A percentile compares a stretch with the other conserved stretches of the same genome.
Conservation (phyloP, 1,140 invertebrate genomes). For the Drosophila ohnishii region DNA sequence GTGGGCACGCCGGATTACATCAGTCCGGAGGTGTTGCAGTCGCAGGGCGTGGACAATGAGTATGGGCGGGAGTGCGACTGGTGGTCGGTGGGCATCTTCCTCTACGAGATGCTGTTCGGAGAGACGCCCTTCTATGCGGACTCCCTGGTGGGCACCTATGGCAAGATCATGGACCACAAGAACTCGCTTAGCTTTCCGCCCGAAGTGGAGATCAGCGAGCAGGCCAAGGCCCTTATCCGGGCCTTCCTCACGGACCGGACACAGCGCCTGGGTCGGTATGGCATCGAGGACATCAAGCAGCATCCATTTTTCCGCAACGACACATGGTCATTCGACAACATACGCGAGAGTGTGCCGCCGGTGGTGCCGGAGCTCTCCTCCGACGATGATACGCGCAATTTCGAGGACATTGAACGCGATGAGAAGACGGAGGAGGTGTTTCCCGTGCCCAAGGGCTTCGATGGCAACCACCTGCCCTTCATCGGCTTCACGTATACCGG, state of each 20-base stretch:
- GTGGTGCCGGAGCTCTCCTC: slow-evolving; percentile 97
- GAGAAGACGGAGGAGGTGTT: slow-evolving; percentile 95
- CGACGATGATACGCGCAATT: slow-evolving; percentile 99
- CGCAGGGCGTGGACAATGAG: slow-evolving; percentile 97
- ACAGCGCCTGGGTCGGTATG: slow-evolving; percentile 95
- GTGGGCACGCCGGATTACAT: slow-evolving; percentile 99
- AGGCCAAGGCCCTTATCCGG: slow-evolving; percentile 96
- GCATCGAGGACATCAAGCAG: slow-evolving; percentile 96
- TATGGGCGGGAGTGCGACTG: slow-evolving; percentile 99
- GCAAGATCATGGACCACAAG: slow-evolving; percentile 99
- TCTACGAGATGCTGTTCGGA: slow-evolving; percentile 99
- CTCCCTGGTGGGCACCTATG: slow-evolving; percentile 98
- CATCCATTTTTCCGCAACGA: slow-evolving; percentile 98
- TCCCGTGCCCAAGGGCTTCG: slow-evolving; percentile 97
- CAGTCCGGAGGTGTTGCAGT: slow-evolving; percentile 98
- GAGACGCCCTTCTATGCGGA: slow-evolving; percentile 99
- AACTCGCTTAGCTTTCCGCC: slow-evolving; percentile 97
- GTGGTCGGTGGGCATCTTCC: slow-evolving; percentile 99
- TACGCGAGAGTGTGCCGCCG: slow-evolving; percentile 96
- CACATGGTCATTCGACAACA: slow-evolving; percentile 98
- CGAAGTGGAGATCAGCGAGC: slow-evolving; percentile 95
- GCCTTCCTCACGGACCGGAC: slow-evolving; percentile 96
- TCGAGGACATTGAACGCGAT: slow-evolving; percentile 98
- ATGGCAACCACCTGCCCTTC: slow-evolving; percentile 99
- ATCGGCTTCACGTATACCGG: slow-evolving; percentile 98